Conservation (phyloP, 2,888 invertebrate species). For the Polietes domitor region DNA sequence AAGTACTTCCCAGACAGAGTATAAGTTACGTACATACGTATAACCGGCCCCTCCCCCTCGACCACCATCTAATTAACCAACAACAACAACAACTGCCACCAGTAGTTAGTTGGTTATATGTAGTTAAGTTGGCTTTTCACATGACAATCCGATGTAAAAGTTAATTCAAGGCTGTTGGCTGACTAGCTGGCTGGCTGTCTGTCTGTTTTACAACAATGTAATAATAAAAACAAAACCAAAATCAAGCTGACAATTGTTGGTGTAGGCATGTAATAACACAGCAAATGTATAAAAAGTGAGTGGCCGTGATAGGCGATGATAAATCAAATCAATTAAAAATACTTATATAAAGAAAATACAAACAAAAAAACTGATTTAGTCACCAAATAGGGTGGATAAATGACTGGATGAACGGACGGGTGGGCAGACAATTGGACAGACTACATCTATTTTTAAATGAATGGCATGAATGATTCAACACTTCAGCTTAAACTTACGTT, state of each 20-base stretch:
- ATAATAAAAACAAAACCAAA: background rate
- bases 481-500: slow-evolving; percentile 47
- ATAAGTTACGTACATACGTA: background rate
- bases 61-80: background rate
- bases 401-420: too few species aligned
- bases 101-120: too few species aligned
- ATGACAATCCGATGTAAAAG: background rate
- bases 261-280: background rate
- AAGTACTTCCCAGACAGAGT: background rate
- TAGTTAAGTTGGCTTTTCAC: background rate
- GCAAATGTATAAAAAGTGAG: background rate
- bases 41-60: background rate
- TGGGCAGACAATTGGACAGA: too few species aligned
- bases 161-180: background rate
- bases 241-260: background rate
- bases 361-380: background rate
- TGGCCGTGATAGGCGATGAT: slow-evolving; percentile 1
- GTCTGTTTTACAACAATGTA: background rate
- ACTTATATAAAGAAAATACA: background rate
- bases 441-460: too few species aligned
- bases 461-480: background rate
- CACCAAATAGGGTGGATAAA: background rate
- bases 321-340: background rate
- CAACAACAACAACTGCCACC: background rate
- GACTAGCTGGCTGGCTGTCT: too few species aligned